A percentile compares a stretch with the other conserved stretches of the same genome.
Conservation (phyloP, 2,113 vertebrate species). For the Donacobius atricapilla region DNA sequence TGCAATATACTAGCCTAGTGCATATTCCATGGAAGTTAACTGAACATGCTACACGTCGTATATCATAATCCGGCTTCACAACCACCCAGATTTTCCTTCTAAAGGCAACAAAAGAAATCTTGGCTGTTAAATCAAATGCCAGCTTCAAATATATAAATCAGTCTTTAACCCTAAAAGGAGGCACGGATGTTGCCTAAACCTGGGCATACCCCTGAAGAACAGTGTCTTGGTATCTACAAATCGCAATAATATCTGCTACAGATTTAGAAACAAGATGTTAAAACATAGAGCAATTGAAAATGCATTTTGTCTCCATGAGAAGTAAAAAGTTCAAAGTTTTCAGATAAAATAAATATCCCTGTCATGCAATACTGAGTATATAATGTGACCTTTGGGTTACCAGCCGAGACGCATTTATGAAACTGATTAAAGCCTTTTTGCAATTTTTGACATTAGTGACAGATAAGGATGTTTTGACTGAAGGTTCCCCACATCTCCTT, state of each 20-base stretch:
- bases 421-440: background rate
- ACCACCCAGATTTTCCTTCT: background rate
- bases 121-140: background rate
- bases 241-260: background rate
- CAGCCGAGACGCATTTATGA: background rate
- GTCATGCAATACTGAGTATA: background rate
- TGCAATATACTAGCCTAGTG: background rate
- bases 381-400: background rate
- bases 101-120: background rate
- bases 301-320: background rate
- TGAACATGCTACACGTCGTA: background rate
- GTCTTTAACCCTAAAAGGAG: background rate
- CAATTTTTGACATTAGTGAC: background rate
- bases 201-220: background rate
- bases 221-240: background rate
- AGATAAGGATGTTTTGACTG: background rate
- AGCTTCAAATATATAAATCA: background rate
- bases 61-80: background rate
- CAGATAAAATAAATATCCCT: background rate
- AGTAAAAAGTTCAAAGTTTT: background rate
- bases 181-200: background rate
- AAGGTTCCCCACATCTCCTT: background rate
- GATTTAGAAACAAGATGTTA: background rate
- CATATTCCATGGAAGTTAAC: background rate
- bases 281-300: background rate